Percentiles rank a stretch among this genome's conserved stretches.
phyloP scores from a whole-genome alignment of 2,113 vertebrate species.

The Eclectus roratus region DNA sequence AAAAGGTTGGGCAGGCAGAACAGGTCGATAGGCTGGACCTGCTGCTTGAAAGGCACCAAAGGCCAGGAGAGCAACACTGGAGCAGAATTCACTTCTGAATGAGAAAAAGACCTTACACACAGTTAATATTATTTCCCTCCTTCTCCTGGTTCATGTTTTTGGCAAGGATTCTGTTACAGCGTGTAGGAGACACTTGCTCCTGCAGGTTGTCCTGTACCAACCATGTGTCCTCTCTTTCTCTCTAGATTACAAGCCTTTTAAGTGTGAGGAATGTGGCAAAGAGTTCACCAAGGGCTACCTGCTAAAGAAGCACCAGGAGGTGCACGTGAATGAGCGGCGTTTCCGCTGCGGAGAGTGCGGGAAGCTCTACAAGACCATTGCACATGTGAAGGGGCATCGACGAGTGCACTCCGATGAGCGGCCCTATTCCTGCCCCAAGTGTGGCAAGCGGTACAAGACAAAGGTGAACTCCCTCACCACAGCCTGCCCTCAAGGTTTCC shows the following conservation, averaged over 20 bases:
- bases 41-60: neutral
- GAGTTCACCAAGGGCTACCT: slow-evolving; percentile 94
- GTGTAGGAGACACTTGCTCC: accelerated
- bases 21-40: neutral
- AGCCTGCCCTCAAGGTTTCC: neutral
- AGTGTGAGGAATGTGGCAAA: slow-evolving; percentile 88
- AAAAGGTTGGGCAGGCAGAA: neutral
- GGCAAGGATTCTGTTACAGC: neutral
- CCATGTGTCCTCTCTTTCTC: neutral
- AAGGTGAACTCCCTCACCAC: slow-evolving; percentile 76
- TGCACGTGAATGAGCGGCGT: slow-evolving; percentile 88
- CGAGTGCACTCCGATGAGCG: slow-evolving; percentile 92
- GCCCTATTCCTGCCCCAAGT: slow-evolving; percentile 87
- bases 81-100: neutral
- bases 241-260: slow-evolving; percentile 88
- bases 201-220: neutral
- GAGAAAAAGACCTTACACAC: neutral
- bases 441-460: slow-evolving; percentile 95
- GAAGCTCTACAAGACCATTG: slow-evolving; percentile 95
- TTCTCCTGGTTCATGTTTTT: neutral
- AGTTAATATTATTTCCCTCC: neutral
- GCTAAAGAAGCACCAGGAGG: slow-evolving; percentile 95
- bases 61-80: neutral
- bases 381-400: slow-evolving; percentile 94
- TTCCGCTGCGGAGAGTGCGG: slow-evolving; percentile 97